phyloP scores from a whole-genome alignment of 2,797 vertebrate genomes.

The Diceros bicornis region DNA sequence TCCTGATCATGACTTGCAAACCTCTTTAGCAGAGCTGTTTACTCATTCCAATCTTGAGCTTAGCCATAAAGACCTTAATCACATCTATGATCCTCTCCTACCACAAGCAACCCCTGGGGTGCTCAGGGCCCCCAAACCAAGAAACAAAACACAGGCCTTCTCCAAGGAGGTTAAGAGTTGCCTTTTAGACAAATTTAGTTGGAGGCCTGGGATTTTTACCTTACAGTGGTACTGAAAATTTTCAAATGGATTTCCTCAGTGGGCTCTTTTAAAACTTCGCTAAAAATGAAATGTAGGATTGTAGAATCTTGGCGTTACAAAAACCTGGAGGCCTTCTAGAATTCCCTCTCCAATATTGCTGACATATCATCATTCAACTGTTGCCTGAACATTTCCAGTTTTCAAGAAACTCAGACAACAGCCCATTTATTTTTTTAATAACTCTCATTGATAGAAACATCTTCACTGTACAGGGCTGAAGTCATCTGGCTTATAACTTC shows the following conservation, averaged over 20 bases:
- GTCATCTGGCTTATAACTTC: neutral
- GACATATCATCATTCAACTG: conserved; percentile 56
- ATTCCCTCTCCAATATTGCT: conserved; percentile 57
- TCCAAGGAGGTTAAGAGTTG: neutral
- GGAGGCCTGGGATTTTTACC: conserved; percentile 55
- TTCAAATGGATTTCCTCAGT: conserved; percentile 55
- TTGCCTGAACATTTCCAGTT: conserved; percentile 61
- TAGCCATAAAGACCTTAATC: neutral
- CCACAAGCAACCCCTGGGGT: neutral
- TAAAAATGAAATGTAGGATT: conserved; percentile 60
- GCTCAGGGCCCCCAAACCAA: neutral
- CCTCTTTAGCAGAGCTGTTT: neutral
- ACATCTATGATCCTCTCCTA: neutral
- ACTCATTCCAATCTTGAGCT: neutral
- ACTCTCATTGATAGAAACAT: conserved; percentile 30
- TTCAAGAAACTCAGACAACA: conserved; percentile 58
- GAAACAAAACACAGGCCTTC: conserved; percentile 54
- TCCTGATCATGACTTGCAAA: neutral
- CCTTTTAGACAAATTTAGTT: conserved; percentile 57
- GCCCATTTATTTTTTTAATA: conserved; percentile 50
- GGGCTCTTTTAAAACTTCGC: conserved; percentile 59
- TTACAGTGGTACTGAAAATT: conserved; percentile 47
- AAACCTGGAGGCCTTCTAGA: conserved; percentile 56
- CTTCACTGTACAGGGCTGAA: conserved; percentile 30
- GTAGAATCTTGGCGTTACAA: conserved; percentile 3